Base-by-base conservation (phyloP, 2,113 vertebrate genomes). In the Tetrao urogallus region DNA sequence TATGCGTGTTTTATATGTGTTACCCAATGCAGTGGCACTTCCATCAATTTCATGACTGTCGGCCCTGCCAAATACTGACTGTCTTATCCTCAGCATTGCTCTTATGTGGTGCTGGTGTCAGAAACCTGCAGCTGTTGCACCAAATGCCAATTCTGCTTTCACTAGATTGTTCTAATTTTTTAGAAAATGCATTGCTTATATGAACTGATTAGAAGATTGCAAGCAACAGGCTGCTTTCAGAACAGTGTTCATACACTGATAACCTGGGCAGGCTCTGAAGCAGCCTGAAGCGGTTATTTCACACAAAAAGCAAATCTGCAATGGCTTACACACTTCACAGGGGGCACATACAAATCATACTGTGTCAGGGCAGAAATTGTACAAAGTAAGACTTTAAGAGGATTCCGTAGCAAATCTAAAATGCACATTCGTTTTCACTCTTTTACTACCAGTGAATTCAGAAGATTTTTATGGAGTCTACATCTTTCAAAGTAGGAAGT, bases 181-280 rank as follows among this genome's bases (percentile, higher is more conserved):
- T 2, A 13, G 32, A 50, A 82, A 71, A 86, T 47, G 28, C 2
- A 2, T 21, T 34, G 4, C 7, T 73, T 21, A 8, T 48, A 43
- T 5, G 3, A 74, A 60, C 36, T 70, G n/a, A 43, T 84, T 73
- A 71, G 0, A 78, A 70, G 86, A 69, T 8, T 34, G 3, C 40
- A 50, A 73, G 54, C 0, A 0, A 72, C 60, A 86, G 10, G 40
- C 56, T 34, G n/a, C 22, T 88, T 77, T 75, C 32, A 27, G 4
- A 50, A 13, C n/a, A 0, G 2, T 36, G 9, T 76, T 84, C 66
- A 71, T 11, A 50, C 2, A 8, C 6, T 66, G 0, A 0, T 12
- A 19, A 42, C 22, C 14, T 40, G 19, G 14, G 30, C 54, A 56
- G 63, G 11, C 50, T 19, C 45, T 6, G 8, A 82, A 87, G 48